phyloP scores from a whole-genome alignment of 1,140 invertebrate species.

The Drosophila oshimai region DNA sequence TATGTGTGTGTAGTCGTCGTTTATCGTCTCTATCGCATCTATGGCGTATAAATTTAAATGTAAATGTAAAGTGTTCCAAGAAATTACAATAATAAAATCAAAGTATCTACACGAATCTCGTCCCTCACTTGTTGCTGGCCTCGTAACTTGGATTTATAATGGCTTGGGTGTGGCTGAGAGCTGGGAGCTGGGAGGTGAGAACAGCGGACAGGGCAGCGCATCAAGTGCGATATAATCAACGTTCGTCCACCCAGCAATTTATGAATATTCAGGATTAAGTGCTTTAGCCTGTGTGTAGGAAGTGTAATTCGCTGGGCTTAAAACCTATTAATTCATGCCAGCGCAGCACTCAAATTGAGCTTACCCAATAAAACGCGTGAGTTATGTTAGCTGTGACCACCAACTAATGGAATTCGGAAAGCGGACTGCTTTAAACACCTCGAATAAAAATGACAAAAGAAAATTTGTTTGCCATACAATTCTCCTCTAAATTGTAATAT shows the following conservation, averaged over 20 bases:
- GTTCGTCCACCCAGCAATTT: conserved; percentile 47
- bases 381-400: neutral
- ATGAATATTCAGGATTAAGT: conserved; percentile 57
- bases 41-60: conserved; percentile 69
- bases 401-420: neutral
- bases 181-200: neutral
- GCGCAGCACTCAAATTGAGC: neutral
- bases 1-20: conserved; percentile 77
- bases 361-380: neutral
- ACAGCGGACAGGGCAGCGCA: neutral
- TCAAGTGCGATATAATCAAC: conserved; percentile 48
- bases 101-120: conserved; percentile 52
- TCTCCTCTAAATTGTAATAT: too few relatives aligned
- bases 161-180: neutral
- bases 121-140: conserved; percentile 22
- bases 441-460: neutral
- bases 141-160: neutral
- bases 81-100: conserved; percentile 74
- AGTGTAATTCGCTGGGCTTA: conserved; percentile 1
- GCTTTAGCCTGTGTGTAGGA: neutral
- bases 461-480: too few relatives aligned
- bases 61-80: conserved; percentile 78
- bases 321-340: conserved; percentile 28
- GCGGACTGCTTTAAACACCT: too few relatives aligned
- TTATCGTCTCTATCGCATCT: conserved; percentile 70